Evolutionary conservation across 1,140 invertebrate genomes (phyloP), one percentile per base, ranked within the genome.

Genomic region (Diachasma alloeum): DNA sequence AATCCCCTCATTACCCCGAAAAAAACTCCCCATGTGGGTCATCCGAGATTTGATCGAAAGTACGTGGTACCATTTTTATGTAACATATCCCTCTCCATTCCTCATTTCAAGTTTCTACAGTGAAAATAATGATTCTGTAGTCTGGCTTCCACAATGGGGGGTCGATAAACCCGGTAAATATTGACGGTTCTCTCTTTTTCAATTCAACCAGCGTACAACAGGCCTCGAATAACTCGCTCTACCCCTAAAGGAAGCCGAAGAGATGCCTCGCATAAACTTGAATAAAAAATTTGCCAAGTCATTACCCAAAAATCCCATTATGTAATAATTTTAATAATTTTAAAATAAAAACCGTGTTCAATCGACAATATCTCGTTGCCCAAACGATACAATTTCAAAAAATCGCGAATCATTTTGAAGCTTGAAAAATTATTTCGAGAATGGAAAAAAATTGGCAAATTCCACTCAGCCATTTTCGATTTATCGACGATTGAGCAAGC

Each of bases 11-110:
- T 5, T n/a, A 44, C 63, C 31, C 44, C 63, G 74, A 75, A 53
- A 68, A 75, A 68, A 68, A 75, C 9, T 53, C 74, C 31, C 63
- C 74, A 75, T 75, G 74, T 75, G 69, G 74, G 74, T 75, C 74
- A 68, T 53, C 42, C 63, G 42, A 75, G 74, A 75, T 75, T 75
- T 42, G 48, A 75, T 75, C 74, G 74, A 75, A 75, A 68, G 59
- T 75, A 46, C 44, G 44, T 17, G 48, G 48, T 53, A 17, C 48
- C 48, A 53, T 53, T 53, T 53, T 53, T 53, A 53, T 17, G 48
- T 53, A 53, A 53, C 48, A n/a, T 15, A n/a, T 9, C 5, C 17
- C 48, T 42, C 48, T 53, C 48, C 17, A n/a, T 46, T 46, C n/a
- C n/a, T 46, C n/a, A 31, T 46, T 46, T 46, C 44, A 53, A 53